Percentiles rank a stretch among this genome's conserved stretches.
Evolutionary conservation across 2,113 vertebrate species (phyloP).

Genomic region (Zosterops pallidus): DNA sequence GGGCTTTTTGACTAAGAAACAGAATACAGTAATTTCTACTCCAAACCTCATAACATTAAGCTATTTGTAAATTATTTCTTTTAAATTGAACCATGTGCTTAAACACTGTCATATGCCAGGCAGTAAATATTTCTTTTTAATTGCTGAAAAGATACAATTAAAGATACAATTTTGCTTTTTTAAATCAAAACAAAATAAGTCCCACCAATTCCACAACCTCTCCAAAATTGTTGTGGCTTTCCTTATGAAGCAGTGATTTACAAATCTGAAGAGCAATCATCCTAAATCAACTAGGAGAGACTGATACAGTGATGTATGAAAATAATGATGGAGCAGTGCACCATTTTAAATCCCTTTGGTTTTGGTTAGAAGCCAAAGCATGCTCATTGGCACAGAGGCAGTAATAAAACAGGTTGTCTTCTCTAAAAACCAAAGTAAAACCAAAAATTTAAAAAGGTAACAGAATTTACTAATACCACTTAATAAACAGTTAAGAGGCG

Average conservation of each 20-base stretch:
- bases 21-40: not conserved
- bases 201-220: rapidly evolving
- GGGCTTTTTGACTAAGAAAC: not conserved
- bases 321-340: not conserved
- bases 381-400: not conserved
- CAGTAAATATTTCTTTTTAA: not conserved
- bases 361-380: not conserved
- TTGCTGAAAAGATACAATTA: not conserved
- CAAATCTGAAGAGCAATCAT: not conserved
- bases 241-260: not conserved
- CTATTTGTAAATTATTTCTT: not conserved
- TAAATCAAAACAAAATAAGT: not conserved
- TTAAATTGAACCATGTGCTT: not conserved
- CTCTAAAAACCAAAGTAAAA: not conserved
- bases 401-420: not conserved
- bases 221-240: not conserved
- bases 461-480: not conserved
- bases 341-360: not conserved
- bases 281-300: not conserved
- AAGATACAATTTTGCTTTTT: not conserved
- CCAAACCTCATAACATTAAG: not conserved
- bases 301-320: not conserved
- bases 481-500: not conserved
- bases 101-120: not conserved
- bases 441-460: not conserved